These are phyloP conservation scores for Hemitrygon akajei DNA, from an alignment of 2,797 vertebrate genomes.

Conservation along the genomic window DNA sequence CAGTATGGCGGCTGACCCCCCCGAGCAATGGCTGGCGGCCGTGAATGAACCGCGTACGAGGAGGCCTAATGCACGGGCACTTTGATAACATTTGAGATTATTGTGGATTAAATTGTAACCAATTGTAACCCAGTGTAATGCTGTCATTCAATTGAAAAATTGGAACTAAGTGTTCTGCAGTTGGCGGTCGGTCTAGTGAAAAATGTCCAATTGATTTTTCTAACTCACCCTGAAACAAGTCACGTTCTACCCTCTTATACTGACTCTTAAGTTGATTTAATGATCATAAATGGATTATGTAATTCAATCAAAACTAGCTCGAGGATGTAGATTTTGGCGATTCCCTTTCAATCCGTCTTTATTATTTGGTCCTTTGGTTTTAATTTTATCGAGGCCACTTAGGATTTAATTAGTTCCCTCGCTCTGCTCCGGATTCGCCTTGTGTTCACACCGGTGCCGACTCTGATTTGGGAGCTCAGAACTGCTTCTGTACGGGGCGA, in stretches of 20 bases:
- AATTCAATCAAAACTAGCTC: background rate
- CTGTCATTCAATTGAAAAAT: slow-evolving; percentile 16
- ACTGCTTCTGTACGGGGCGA: background rate
- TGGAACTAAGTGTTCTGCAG: background rate
- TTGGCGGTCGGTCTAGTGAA: background rate
- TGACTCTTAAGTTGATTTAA: slow-evolving; percentile 5
- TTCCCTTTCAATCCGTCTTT: background rate
- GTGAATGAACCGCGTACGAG: background rate
- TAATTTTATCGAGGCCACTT: background rate
- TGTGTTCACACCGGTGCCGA: background rate
- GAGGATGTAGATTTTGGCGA: background rate
- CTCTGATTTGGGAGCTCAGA: background rate
- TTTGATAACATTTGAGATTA: slow-evolving; percentile 34
- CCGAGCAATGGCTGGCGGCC: background rate
- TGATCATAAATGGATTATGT: slow-evolving; percentile 23
- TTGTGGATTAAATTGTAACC: slow-evolving; percentile 28
- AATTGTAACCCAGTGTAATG: background rate
- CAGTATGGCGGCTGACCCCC: background rate
- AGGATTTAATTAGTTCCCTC: background rate
- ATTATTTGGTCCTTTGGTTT: background rate
- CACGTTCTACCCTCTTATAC: background rate
- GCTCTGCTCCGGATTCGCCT: too few relatives aligned
- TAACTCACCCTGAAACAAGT: background rate
- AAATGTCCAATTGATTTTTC: background rate
- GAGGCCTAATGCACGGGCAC: background rate